Conservation (phyloP, 2,797 vertebrate genomes). For the Poecile montanus region DNA sequence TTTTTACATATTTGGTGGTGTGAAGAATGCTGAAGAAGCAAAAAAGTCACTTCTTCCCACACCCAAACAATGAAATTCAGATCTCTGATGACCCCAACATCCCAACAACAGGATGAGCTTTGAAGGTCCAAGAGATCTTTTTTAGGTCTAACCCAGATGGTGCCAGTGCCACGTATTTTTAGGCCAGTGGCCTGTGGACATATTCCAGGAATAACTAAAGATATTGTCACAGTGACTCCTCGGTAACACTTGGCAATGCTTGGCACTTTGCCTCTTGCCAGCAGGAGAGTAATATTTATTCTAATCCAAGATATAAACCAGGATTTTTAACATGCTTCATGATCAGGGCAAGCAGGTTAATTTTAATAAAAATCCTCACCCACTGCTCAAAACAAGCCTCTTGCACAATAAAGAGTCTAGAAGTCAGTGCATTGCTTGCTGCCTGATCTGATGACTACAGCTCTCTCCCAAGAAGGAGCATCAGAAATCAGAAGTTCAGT, state of each 20-base stretch:
- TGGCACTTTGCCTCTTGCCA: slow-evolving; percentile 7
- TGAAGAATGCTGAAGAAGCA: background rate
- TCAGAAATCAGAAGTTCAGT: background rate
- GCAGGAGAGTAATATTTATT: background rate
- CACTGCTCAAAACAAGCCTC: background rate
- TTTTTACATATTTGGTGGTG: background rate
- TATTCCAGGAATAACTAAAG: slow-evolving; percentile 36
- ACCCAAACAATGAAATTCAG: background rate
- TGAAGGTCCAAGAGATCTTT: background rate
- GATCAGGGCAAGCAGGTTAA: background rate
- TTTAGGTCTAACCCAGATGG: background rate
- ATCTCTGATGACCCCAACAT: background rate
- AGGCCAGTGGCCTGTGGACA: background rate
- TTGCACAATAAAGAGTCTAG: background rate
- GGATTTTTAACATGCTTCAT: background rate
- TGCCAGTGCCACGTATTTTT: slow-evolving; percentile 21
- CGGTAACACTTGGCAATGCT: slow-evolving; percentile 4
- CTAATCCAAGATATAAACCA: background rate
- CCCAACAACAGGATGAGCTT: background rate
- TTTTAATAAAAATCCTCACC: background rate
- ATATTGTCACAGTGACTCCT: background rate
- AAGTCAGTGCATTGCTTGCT: background rate
- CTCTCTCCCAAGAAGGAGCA: background rate
- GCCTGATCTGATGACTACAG: background rate
- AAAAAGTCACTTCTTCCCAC: background rate